phyloP scores from a whole-genome alignment of 2,113 vertebrate species.

The Callipepla californica region DNA sequence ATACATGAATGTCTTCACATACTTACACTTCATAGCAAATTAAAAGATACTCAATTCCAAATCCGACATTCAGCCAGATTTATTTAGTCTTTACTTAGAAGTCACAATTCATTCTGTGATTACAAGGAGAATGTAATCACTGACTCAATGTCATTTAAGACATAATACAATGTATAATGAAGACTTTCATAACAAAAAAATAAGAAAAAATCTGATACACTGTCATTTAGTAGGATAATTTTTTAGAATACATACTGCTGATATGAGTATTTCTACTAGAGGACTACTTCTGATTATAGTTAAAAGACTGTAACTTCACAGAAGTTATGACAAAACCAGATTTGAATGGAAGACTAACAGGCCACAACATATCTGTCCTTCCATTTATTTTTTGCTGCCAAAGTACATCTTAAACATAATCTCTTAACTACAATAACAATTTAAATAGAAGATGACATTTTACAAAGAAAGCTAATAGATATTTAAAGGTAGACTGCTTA shows the following conservation, averaged over 20 bases:
- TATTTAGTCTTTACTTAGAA: not conserved
- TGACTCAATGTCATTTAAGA: not conserved
- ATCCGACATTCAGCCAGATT: not conserved
- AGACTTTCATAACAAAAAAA: not conserved
- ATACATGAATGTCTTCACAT: not conserved
- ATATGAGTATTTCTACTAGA: not conserved
- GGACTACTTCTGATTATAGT: not conserved
- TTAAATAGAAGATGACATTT: not conserved
- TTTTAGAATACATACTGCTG: not conserved
- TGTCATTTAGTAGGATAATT: not conserved
- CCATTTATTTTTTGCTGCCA: not conserved
- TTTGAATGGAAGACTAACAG: not conserved
- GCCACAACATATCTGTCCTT: not conserved
- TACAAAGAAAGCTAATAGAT: not conserved
- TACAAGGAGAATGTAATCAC: not conserved
- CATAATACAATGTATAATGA: accelerated
- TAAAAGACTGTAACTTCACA: not conserved
- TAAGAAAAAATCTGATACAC: not conserved
- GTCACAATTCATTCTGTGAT: not conserved
- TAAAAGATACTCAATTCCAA: not conserved
- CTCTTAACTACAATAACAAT: not conserved
- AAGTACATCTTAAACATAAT: not conserved
- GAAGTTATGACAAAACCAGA: not conserved
- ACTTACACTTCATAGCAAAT: not conserved
- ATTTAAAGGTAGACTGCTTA: not conserved